Base-by-base conservation (phyloP, 2,888 invertebrate genomes). In the Endotricha flammealis region DNA sequence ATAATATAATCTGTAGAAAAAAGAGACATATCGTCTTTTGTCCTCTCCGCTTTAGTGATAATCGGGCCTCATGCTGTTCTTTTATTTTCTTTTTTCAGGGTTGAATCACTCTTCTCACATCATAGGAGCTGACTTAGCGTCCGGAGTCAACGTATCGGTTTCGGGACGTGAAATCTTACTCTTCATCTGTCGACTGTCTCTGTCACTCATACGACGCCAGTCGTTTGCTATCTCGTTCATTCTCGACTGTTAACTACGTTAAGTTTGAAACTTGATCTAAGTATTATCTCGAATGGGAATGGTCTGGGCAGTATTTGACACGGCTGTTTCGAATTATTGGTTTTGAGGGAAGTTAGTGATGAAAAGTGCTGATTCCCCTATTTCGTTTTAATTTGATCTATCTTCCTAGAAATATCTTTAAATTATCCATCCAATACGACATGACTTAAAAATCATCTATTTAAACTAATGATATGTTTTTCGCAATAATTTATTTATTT, bases 141-240 rank as follows among this genome's bases (percentile, higher is more conserved):
- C 57, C 46, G 53, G 51, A 48, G 50, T 42, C 57, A 53, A 53
- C 48, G 57, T 47, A 41, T 44, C 46, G 50, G 38, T 41, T 41
- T 32, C 43, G 47, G 51, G 50, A 49, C 62, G 58, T 55, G 59
- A 41, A 61, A 49, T 60, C 32, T 50, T 51, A 58, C 44, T 49
- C 70, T 71, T 64, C 72, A 71, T 59, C 69, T 74, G 57, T 76
- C 72, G 73, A 64, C 76, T 77, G 64, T 81, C 75, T 72, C 73
- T 79, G 64, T 82, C 78, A 68, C 75, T 76, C 76, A 61, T 58
- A 58, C 65, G 77, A 58, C 72, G 56, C 47, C 46, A 39, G 63
- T 65, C 67, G 65, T 64, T 65, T 54, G 64, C 68, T 71, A 57
- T 79, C 73, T 75, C 63, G 59, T 53, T 69, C 76, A 72, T 64